phyloP scores from a whole-genome alignment of 2,888 invertebrate genomes.

The Dioctria rufipes region DNA sequence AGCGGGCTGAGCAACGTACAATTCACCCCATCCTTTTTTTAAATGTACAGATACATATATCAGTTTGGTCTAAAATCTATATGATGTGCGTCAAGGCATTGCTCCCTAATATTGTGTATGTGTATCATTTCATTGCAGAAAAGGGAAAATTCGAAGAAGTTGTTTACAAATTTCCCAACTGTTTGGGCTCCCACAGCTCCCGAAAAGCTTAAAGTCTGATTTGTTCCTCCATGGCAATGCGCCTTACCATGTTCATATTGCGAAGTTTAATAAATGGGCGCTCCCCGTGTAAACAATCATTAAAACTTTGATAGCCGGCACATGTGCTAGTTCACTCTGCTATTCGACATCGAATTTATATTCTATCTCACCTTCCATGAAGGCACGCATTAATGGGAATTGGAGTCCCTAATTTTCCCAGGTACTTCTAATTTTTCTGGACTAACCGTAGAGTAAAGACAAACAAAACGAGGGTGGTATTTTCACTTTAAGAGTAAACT shows the following conservation, averaged over 20 bases:
- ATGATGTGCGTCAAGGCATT: background rate
- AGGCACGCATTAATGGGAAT: too few relatives aligned
- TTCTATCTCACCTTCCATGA: background rate
- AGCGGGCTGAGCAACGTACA: background rate
- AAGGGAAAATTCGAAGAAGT: conserved; percentile 14
- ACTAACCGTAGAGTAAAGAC: too few relatives aligned
- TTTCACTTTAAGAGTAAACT: too few relatives aligned
- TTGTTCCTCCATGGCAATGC: conserved; percentile 7
- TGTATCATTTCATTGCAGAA: background rate
- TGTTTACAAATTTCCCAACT: conserved; percentile 46
- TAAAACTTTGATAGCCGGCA: conserved; percentile 55
- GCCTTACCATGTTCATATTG: conserved; percentile 16
- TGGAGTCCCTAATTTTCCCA: too few relatives aligned
- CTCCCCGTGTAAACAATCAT: conserved; percentile 55
- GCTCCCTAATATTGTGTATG: too few relatives aligned
- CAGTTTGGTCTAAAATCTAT: background rate
- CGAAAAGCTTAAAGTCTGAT: conserved; percentile 13
- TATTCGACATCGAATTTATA: background rate
- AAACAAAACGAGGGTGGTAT: too few relatives aligned
- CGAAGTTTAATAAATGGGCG: conserved; percentile 52
- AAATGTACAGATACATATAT: too few relatives aligned
- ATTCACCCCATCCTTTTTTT: background rate
- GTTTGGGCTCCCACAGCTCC: conserved; percentile 25
- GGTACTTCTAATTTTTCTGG: too few relatives aligned
- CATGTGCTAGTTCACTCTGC: conserved; percentile 42